phyloP scores from a whole-genome alignment of 2,888 invertebrate genomes.

The Ophraella communa region DNA sequence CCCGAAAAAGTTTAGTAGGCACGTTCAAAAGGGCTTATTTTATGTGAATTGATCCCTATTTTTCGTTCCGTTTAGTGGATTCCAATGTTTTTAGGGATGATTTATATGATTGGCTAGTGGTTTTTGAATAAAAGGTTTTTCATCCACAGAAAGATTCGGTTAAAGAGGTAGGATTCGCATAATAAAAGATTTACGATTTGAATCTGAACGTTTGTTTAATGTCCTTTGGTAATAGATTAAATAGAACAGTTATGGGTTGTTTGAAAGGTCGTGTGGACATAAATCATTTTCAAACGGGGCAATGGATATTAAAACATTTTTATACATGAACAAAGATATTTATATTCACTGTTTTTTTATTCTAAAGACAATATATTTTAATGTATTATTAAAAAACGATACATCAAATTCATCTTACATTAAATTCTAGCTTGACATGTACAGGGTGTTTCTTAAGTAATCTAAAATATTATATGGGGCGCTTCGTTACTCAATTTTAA shows the following conservation, averaged over 20 bases:
- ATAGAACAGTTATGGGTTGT: background rate
- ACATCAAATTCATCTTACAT: no score
- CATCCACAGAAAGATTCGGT: slow-evolving; percentile 1
- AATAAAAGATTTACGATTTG: background rate
- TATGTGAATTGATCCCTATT: slow-evolving; percentile 18
- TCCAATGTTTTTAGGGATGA: slow-evolving; percentile 28
- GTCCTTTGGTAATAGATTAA: background rate
- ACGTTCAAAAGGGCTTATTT: slow-evolving; percentile 31
- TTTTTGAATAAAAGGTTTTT: slow-evolving; percentile 24
- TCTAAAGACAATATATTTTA: no score
- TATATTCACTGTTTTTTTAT: no score
- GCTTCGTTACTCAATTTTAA: no score
- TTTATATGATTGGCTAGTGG: slow-evolving; percentile 29
- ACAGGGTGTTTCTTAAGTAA: no score
- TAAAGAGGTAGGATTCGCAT: background rate
- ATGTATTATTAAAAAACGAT: no score
- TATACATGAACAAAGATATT: no score
- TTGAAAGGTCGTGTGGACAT: no score
- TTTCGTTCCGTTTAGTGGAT: slow-evolving; percentile 29
- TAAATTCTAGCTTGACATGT: no score
- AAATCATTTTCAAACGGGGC: no score
- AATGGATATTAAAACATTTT: no score
- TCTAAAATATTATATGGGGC: no score
- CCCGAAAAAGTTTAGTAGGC: slow-evolving; percentile 21
- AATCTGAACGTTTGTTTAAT: background rate